phyloP scores from a whole-genome alignment of 1,140 invertebrate genomes.

The Matsumurasca onukii region DNA sequence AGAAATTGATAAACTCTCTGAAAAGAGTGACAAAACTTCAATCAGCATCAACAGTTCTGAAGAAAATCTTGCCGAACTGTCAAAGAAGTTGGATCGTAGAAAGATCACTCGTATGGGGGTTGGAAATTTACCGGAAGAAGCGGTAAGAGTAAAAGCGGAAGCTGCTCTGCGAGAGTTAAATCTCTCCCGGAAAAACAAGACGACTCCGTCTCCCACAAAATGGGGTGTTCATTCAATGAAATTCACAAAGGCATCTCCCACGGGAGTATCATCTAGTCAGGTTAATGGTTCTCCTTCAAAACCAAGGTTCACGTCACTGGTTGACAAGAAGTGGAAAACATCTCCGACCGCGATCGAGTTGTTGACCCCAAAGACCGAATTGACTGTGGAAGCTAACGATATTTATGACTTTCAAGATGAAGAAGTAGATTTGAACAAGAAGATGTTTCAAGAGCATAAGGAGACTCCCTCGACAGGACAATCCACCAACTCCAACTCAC shows the following conservation, averaged over 20 bases:
- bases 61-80: not conserved
- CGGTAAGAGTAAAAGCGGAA: constrained; percentile 31
- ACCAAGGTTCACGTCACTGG: constrained; percentile 9
- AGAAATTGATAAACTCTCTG: constrained; percentile 9
- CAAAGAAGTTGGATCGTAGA: constrained; percentile 13
- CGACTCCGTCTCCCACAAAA: not conserved
- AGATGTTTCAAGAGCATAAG: not conserved
- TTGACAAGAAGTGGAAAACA: constrained; percentile 20
- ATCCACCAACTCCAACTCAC: not conserved
- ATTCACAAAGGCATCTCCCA: constrained; percentile 14
- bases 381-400: not conserved
- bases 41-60: not conserved
- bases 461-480: not conserved
- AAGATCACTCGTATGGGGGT: constrained; percentile 1
- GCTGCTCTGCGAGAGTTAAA: constrained; percentile 31
- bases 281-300: constrained; percentile 15
- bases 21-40: not conserved
- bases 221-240: constrained; percentile 30
- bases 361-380: not conserved
- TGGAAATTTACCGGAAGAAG: constrained; percentile 25
- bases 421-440: constrained; percentile 1
- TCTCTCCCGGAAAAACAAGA: constrained; percentile 22
- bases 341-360: not conserved
- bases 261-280: not conserved
- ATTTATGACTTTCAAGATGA: constrained; percentile 28